Evolutionary conservation across 2,113 vertebrate genomes (phyloP), one percentile per base, ranked within the genome.

Genomic region (Sisor rabdophorus): DNA sequence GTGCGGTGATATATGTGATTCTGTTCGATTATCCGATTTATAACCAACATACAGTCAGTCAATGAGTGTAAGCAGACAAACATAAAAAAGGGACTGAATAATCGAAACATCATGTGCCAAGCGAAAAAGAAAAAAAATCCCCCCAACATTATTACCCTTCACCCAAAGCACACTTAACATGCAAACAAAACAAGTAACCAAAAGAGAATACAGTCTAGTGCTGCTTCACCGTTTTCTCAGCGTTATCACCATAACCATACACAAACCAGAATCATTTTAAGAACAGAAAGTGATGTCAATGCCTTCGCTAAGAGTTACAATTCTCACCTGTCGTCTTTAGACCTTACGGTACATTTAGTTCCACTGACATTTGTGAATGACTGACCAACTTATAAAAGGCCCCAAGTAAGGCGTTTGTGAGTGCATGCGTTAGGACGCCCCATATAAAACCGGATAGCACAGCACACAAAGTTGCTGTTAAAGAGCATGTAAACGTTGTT

Each of bases 401-500:
- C 10, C 44, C 75, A 24, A 52, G 24, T 61, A 71, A 77, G 32
- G 26, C 56, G 50, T 70, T 50, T 4, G 11, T 44, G 48, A 28
- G 59, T 8, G 20, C 32, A 28, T 72, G 50, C 50, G 63, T 78
- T 47, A 72, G 1, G n/a, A 40, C 70, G 48, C 26, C 52, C 40
- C 63, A 19, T 63, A 63, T 53, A 56, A 78, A 65, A 40, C 56
- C 53, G 17, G 58, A 78, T 24, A 47, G 61, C 69, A 54, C 69
- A 72, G 59, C 76, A 64, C 32, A 28, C 32, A 72, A 76, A 72
- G 60, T 54, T 36, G 71, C 48, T 63, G 69, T 79, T 19, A 59
- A 71, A 76, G 61, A 75, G 44, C 44, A 64, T 78, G 78, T 83
- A 80, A 83, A 83, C 81, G 65, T 55, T 65, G 61, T 63, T 61